Base-by-base conservation (phyloP, 2,888 invertebrate species). In the Germaria angustata region DNA sequence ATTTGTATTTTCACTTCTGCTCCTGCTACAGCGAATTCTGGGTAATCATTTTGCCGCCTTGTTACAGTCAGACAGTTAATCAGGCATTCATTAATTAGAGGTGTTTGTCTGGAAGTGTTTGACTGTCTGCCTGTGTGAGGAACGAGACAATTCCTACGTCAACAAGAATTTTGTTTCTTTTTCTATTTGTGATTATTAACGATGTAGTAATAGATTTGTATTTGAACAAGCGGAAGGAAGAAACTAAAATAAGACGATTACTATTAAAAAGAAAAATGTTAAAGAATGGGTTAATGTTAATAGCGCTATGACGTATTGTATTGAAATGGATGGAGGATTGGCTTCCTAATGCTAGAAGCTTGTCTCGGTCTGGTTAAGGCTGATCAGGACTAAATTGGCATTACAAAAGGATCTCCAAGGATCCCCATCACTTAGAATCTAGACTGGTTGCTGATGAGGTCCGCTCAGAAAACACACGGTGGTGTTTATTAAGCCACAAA, bases 31-130 rank as follows among this genome's bases (percentile, higher is more conserved):
- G 28, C 24, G 20, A 34, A 39, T 59, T 79, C 63, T 53, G 59
- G 13, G 51, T 59, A 53, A 49, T 28, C 63, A 55, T 68, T 88
- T 87, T 85, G 85, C 87, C 85, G 28, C 22, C 59, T 65, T 39
- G 51, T 65, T 36, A 20, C 53, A 66, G 28, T 51, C 71, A 77
- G 81, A 76, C 81, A 88, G 86, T 87, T 87, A 87, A 88, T 85
- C 87, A 88, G 88, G 87, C 87, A 85, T 87, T 87, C 85, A 88
- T 88, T 87, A 88, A 86, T 84, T 86, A 86, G 86, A 88, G 86
- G 86, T 87, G 87, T 87, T 88, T 87, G 88, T 86, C 87, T 86
- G 87, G 85, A 86, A 85, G 84, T 87, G 86, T 86, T 86, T 49
- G 49, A 22, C 13, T 73, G 51, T 22, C 59, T 41, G 51, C 9